Conservation (phyloP, 2,113 vertebrate species). For the Steatornis caripensis region DNA sequence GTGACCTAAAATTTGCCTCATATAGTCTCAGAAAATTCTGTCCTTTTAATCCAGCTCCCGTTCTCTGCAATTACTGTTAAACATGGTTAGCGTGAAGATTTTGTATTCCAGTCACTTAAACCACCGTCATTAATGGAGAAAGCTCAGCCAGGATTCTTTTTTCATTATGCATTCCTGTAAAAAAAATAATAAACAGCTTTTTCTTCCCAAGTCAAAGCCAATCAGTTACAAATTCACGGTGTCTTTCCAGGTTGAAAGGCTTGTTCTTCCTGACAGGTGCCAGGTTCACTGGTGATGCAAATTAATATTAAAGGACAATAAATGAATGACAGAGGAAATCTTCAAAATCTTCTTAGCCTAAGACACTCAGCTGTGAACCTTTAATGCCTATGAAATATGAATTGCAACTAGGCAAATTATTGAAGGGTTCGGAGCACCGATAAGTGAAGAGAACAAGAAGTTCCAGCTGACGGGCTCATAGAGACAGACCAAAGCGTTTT, state of each 20-base stretch:
- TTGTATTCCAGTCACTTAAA: neutral
- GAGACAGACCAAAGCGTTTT: neutral
- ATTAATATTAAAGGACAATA: constrained; percentile 54
- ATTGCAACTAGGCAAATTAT: neutral
- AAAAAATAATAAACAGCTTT: constrained; percentile 15
- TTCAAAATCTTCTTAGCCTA: constrained; percentile 6
- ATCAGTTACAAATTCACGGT: constrained; percentile 34
- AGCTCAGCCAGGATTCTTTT: neutral
- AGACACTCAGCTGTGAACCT: neutral
- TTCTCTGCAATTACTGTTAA: constrained; percentile 1
- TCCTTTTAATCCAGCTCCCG: neutral
- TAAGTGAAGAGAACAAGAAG: neutral
- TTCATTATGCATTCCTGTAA: constrained; percentile 19
- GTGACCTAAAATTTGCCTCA: neutral
- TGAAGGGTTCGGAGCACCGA: neutral
- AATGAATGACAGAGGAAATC: constrained; percentile 30
- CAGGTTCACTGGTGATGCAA: constrained; percentile 36
- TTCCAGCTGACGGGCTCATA: neutral
- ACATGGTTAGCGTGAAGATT: neutral
- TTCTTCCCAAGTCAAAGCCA: constrained; percentile 11
- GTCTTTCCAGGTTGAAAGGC: constrained; percentile 29
- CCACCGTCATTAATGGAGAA: neutral
- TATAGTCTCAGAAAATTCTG: neutral
- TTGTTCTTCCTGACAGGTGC: constrained; percentile 50
- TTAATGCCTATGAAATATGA: constrained; percentile 37